These are phyloP conservation scores for Leptopilina syphax DNA, from an alignment of 2,888 invertebrate genomes.

Conservation along the genomic window DNA sequence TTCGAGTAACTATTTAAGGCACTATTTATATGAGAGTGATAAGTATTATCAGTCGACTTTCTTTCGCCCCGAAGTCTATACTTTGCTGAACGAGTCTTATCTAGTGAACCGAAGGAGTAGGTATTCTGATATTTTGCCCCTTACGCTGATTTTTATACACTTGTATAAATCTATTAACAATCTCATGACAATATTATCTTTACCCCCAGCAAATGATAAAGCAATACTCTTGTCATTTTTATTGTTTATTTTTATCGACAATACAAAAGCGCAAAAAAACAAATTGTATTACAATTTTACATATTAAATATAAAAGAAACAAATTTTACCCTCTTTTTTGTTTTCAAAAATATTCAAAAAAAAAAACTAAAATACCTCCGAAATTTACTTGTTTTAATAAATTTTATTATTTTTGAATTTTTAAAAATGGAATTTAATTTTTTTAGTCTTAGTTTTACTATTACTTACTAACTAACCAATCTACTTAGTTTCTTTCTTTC, in stretches of 20 bases:
- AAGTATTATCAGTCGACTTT: constrained; percentile 71
- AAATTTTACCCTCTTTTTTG: too few relatives aligned
- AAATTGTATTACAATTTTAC: neutral
- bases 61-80: constrained; percentile 65
- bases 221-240: neutral
- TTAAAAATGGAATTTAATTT: too few relatives aligned
- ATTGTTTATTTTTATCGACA: neutral
- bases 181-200: constrained; percentile 7
- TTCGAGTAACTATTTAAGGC: constrained; percentile 66
- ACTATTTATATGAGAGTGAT: constrained; percentile 73
- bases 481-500: too few relatives aligned
- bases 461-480: too few relatives aligned
- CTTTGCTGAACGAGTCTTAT: constrained; percentile 63
- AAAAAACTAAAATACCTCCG: too few relatives aligned
- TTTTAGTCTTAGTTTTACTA: too few relatives aligned
- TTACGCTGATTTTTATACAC: constrained; percentile 8
- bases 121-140: neutral
- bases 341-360: too few relatives aligned
- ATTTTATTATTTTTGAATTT: too few relatives aligned
- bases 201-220: constrained; percentile 30
- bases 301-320: too few relatives aligned
- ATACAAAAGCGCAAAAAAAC: neutral
- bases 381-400: too few relatives aligned
- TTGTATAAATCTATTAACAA: constrained; percentile 27
- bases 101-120: constrained; percentile 56